Percentiles rank a stretch among this genome's conserved stretches.
Conservation (phyloP, 2,797 vertebrate species). For the Halcyon smyrnensis region DNA sequence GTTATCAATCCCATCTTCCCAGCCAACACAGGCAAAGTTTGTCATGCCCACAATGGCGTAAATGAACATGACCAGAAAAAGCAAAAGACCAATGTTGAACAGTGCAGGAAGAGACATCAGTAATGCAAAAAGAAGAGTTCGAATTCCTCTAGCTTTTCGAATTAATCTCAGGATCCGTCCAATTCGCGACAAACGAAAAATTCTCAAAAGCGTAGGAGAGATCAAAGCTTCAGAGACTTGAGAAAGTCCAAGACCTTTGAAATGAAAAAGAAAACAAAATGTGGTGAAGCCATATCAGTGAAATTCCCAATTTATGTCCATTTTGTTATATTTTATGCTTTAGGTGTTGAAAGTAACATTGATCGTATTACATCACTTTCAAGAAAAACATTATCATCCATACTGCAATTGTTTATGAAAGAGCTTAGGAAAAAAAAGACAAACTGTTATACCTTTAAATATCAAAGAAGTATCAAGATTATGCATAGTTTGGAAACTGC, state of each 20-base stretch:
- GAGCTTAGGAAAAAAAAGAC: neutral
- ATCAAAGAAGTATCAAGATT: neutral
- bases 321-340: neutral
- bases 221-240: neutral
- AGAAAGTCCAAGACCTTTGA: constrained; percentile 31
- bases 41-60: constrained; percentile 82
- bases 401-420: neutral
- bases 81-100: constrained; percentile 79
- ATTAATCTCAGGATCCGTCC: constrained; percentile 77
- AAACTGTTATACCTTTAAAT: neutral
- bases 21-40: constrained; percentile 60
- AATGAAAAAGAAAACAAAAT: neutral
- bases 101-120: constrained; percentile 82
- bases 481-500: neutral
- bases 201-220: constrained; percentile 73
- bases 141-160: constrained; percentile 69
- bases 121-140: constrained; percentile 80
- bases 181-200: constrained; percentile 76
- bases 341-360: neutral
- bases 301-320: neutral
- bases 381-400: neutral
- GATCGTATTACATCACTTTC: neutral
- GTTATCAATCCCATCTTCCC: constrained; percentile 58
- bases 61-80: constrained; percentile 82
- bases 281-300: neutral